These are phyloP conservation scores for Leptonema lineaticorne DNA, from an alignment of 1,140 invertebrate species.

Conservation along the genomic window DNA sequence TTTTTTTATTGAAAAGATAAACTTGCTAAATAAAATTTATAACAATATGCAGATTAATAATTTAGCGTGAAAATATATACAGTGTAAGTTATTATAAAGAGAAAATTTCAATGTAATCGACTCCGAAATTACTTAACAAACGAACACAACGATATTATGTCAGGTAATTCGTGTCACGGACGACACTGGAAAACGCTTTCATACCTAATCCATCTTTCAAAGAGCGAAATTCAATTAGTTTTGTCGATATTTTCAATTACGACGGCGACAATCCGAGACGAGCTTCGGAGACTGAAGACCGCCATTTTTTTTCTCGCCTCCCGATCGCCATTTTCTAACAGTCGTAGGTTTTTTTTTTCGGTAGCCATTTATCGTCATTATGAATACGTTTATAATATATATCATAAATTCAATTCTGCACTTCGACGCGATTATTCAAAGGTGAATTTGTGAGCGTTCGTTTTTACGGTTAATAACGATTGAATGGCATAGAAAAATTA, in stretches of 20 bases:
- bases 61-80: neutral
- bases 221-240: slow-evolving; percentile 13
- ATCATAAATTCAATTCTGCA: too few species aligned
- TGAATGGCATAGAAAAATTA: neutral
- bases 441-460: neutral
- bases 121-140: neutral
- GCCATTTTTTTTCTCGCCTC: neutral
- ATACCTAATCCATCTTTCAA: slow-evolving; percentile 3
- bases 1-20: too few species aligned
- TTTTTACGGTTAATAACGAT: neutral
- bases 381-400: too few species aligned
- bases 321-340: neutral
- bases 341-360: neutral
- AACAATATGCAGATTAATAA: too few species aligned
- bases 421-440: neutral
- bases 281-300: neutral
- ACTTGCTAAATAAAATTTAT: too few species aligned
- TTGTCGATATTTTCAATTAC: slow-evolving; percentile 8
- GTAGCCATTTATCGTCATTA: neutral
- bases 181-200: neutral
- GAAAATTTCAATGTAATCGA: neutral
- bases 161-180: slow-evolving; percentile 10
- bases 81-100: too few species aligned
- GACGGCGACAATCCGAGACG: neutral
- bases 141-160: neutral